phyloP scores from a whole-genome alignment of 30 jellyfish, hydroid and myxozoan species.

The Pseudorhiza aurosa region DNA sequence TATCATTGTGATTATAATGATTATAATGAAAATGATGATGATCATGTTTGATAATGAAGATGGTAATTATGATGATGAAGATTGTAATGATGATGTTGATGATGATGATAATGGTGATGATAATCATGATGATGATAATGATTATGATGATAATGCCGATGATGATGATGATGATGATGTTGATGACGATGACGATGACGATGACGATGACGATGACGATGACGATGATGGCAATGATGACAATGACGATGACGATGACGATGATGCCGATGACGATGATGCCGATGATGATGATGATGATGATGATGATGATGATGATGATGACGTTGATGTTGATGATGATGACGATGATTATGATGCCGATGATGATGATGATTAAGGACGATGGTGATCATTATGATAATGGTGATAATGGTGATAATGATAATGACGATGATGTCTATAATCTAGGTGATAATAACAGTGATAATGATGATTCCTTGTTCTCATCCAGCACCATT shows the following conservation, averaged over 20 bases:
- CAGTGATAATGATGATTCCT: neutral
- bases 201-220: slow-evolving; percentile 11
- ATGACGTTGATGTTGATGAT: neutral
- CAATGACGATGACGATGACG: neutral
- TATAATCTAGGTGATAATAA: neutral
- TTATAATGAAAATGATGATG: neutral
- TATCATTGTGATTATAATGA: neutral
- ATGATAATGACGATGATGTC: neutral
- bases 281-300: neutral
- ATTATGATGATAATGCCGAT: neutral
- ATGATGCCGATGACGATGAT: neutral
- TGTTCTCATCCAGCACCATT: slow-evolving; percentile 33
- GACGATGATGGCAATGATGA: slow-evolving; percentile 3
- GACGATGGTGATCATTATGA: no score
- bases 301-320: neutral
- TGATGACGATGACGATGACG: neutral
- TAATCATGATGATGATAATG: neutral
- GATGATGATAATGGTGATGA: neutral
- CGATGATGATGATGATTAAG: neutral
- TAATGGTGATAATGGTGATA: neutral
- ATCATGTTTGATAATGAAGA: neutral
- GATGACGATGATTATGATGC: neutral
- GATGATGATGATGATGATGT: slow-evolving; percentile 1
- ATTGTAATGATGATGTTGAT: slow-evolving; percentile 1
- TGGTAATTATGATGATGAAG: neutral